Conservation (phyloP, 2,113 vertebrate genomes). For the Anser brachyrhynchus region DNA sequence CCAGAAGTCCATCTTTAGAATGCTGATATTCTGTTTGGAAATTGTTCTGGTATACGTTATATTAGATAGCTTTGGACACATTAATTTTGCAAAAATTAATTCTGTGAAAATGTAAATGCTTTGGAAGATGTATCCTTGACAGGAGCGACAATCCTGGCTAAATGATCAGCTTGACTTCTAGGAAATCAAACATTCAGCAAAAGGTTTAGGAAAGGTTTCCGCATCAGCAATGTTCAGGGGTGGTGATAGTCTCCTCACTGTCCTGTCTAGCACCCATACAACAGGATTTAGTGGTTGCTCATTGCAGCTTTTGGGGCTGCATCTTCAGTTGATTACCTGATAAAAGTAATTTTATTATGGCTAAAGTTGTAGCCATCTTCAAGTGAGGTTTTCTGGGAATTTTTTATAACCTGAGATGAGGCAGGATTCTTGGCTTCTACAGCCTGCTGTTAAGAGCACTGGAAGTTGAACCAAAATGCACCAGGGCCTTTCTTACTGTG, state of each 20-base stretch:
- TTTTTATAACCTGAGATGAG: neutral
- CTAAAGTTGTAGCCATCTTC: neutral
- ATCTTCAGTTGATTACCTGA: neutral
- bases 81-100: neutral
- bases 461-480: neutral
- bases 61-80: neutral
- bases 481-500: neutral
- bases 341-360: neutral
- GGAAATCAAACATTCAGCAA: neutral
- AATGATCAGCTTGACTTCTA: neutral
- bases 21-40: neutral
- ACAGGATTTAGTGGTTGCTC: neutral
- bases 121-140: neutral
- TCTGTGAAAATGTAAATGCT: neutral
- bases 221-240: rapidly evolving
- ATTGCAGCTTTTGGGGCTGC: neutral
- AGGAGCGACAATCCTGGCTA: neutral
- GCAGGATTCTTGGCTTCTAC: neutral
- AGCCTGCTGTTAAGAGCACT: neutral
- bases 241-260: neutral
- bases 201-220: neutral
- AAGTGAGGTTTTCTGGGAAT: neutral
- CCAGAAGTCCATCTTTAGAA: neutral
- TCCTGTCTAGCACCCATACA: neutral
- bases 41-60: neutral